Evolutionary conservation across 2,113 vertebrate genomes (phyloP), one percentile per base, ranked within the genome.

Genomic region (Albula goreensis): DNA sequence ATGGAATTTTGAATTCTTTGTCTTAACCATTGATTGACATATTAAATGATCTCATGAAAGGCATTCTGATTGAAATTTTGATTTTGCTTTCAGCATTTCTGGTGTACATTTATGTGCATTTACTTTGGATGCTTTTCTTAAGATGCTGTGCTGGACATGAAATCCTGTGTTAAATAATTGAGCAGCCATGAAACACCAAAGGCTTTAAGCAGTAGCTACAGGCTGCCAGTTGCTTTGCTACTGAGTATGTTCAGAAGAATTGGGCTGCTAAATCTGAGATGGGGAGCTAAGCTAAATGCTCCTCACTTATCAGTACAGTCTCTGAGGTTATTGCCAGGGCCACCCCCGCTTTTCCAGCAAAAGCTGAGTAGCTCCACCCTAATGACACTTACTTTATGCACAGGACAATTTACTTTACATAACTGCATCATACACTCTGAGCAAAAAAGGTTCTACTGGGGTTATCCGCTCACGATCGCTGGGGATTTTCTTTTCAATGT

Each of bases 131-230:
- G 56, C n/a, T 57, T 52, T 60, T 60, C 22, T 57, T 60, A 41
- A 83, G 60, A 63, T 83, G 81, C 31, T 83, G 60, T 56, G 60
- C 41, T 83, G 53, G 25, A 83, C 53, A 63, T 52, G 81, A 57
- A 83, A 25, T 41, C 25, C 56, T 41, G 22, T 56, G 53, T 15
- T 83, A 60, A 83, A 83, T 83, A 57, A 83, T 83, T 31, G 31
- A 83, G 48, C 25, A 83, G n/a, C 22, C 51, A 11, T 41, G 19
- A 48, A 83, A 60, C 81, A 83, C 81, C 25, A 57, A 83, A 83
- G 81, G 81, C 53, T 15, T 22, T 6, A 63, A 57, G 25, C 52
- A 48, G 53, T 83, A 83, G 51, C n/a, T 31, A 48, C 48, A 53
- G 8, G 11, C 25, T 41, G 53, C 53, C 13, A 6, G 17, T 51